phyloP scores from a whole-genome alignment of 2,888 invertebrate genomes.

The Caenorhabditis doughertyi region DNA sequence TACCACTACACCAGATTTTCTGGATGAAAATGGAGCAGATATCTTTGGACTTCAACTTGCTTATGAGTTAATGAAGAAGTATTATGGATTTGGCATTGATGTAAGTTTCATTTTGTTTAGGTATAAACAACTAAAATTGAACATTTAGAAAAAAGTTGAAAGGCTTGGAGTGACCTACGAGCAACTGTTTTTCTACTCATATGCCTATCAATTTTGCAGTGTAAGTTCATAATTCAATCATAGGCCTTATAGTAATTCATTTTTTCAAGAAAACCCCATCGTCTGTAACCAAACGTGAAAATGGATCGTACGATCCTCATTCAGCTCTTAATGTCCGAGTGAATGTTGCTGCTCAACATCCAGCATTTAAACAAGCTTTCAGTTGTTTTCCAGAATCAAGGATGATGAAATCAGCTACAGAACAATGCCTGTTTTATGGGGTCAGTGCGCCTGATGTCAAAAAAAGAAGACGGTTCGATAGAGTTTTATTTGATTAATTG shows the following conservation, averaged over 20 bases:
- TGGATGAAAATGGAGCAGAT: constrained; percentile 48
- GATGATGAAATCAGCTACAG: constrained; percentile 28
- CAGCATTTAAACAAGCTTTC: constrained; percentile 17
- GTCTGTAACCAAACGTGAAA: not conserved
- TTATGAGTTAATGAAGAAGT: not conserved
- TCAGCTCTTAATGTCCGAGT: constrained; percentile 6
- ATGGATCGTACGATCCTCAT: not conserved
- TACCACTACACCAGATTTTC: not conserved
- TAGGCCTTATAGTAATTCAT: too few species aligned
- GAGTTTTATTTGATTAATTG: too few species aligned
- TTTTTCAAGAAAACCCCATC: not conserved
- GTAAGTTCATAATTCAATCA: not conserved
- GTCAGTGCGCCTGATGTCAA: not conserved
- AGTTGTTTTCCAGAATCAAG: not conserved
- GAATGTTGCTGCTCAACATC: not conserved
- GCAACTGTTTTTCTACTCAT: constrained; percentile 35
- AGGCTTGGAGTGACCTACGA: constrained; percentile 8
- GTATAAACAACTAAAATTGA: not conserved
- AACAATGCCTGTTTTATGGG: constrained; percentile 13
- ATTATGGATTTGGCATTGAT: not conserved
- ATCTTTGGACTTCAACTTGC: constrained; percentile 29
- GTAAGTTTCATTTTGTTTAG: not conserved
- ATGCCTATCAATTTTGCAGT: not conserved
- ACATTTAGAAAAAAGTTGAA: not conserved
- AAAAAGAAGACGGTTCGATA: not conserved